Base-by-base conservation (phyloP, 2,113 vertebrate genomes). In the Syngnathus floridae region DNA sequence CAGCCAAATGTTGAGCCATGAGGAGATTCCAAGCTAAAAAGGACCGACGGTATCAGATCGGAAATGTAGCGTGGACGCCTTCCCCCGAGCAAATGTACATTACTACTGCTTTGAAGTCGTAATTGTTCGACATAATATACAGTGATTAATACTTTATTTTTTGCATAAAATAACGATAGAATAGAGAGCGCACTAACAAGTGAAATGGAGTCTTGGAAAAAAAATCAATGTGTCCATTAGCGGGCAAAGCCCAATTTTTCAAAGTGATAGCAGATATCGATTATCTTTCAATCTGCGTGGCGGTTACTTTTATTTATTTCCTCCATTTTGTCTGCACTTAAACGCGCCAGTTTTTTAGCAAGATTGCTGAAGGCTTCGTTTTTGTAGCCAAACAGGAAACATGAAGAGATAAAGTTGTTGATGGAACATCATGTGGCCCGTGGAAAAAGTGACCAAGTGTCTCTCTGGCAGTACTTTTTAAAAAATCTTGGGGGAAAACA, bases 1-100 rank as follows among this genome's bases (percentile, higher is more conserved):
- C 68, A 78, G 82, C 73, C 82, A 85, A 80, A n/a, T 83, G 77
- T 78, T 82, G 80, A 84, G 88, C 67, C 78, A 71, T 62, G 17
- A 56, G 62, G 65, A 73, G 76, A 84, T 84, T 72, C 59, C 38
- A 61, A 51, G 35, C 67, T 26, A 48, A 40, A n/a, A 35, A 6
- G 7, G 26, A 35, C 60, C 59, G 36, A 31, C 43, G 37, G 59
- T 67, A 80, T 82, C 79, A 67, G 78, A 86, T 78, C 73, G 36
- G 46, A 71, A 78, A 62, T 61, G 77, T 72, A 31, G 36, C 31
- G 1, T 74, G 71, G 79, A 77, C 60, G 31, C 48, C 26, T 67
- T 56, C 70, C 81, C 51, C 54, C 40, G 21, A 26, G 46, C 59
- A 45, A 62, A 64, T 69, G 10, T 65, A 59, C 61, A 55, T 48